These are phyloP conservation scores for Calycopis cecrops DNA, from an alignment of 1,140 invertebrate species.

Conservation along the genomic window DNA sequence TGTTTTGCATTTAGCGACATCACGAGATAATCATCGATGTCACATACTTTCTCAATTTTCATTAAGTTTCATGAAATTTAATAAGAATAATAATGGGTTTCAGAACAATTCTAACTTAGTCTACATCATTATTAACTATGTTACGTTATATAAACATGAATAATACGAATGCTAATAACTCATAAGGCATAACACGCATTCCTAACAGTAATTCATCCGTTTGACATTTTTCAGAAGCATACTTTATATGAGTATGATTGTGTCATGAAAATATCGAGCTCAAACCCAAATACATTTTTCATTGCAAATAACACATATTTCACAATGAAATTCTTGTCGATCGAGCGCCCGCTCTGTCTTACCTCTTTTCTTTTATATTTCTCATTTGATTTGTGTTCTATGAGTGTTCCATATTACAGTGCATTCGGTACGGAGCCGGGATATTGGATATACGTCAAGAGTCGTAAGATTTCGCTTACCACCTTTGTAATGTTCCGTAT, in stretches of 20 bases:
- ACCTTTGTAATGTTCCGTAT: slow-evolving; percentile 39
- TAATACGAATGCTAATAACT: no score
- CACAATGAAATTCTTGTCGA: slow-evolving; percentile 57
- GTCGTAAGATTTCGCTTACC: slow-evolving; percentile 47
- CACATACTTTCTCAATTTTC: no score
- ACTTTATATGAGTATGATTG: no score
- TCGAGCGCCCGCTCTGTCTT: slow-evolving; percentile 52
- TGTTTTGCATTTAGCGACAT: no score
- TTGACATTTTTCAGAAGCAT: background rate
- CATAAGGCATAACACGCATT: no score
- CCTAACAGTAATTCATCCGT: no score
- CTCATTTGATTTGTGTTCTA: slow-evolving; percentile 57
- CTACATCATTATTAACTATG: no score
- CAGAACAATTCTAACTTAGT: no score
- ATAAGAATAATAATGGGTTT: no score
- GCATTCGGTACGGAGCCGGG: slow-evolving; percentile 35
- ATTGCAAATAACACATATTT: slow-evolving; percentile 59
- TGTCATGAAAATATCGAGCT: slow-evolving; percentile 35
- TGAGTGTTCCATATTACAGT: slow-evolving; percentile 43
- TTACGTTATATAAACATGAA: no score
- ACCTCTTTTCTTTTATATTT: slow-evolving; percentile 49
- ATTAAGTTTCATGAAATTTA: no score
- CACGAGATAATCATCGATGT: no score
- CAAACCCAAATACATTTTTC: slow-evolving; percentile 53
- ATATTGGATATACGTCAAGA: slow-evolving; percentile 58